Evolutionary conservation across 1,140 invertebrate genomes (phyloP).

Genomic region (Drosophila bocqueti): DNA sequence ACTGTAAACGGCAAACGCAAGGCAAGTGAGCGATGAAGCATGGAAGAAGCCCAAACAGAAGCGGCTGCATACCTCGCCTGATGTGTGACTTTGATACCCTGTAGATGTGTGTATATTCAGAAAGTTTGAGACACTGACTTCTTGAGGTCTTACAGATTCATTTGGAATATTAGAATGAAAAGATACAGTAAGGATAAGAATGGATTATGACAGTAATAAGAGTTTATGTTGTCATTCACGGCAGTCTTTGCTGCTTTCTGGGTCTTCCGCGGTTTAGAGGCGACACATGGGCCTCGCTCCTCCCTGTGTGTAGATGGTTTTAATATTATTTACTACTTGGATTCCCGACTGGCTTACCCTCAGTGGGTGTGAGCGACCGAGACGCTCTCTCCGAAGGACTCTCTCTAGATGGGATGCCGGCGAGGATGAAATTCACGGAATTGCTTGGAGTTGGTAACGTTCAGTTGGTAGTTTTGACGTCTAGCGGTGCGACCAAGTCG

Average conservation of each 20-base stretch:
- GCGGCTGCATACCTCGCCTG: slow-evolving; percentile 17
- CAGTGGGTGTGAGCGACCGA: neutral
- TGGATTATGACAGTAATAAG: no score
- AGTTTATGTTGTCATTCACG: neutral
- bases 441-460: neutral
- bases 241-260: neutral
- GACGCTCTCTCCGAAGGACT: neutral
- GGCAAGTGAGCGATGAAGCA: slow-evolving; percentile 77
- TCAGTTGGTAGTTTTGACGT: neutral
- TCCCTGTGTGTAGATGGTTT: neutral
- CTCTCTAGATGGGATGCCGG: neutral
- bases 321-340: neutral
- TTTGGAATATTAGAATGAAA: neutral
- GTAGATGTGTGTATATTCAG: neutral
- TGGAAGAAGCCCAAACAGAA: slow-evolving; percentile 53
- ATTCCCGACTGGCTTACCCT: slow-evolving; percentile 4
- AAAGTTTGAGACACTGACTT: neutral
- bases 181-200: neutral
- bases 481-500: slow-evolving; percentile 3
- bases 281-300: slow-evolving; percentile 28
- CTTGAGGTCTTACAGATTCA: neutral
- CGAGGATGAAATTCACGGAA: neutral
- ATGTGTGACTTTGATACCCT: slow-evolving; percentile 56
- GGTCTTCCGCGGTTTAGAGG: slow-evolving; percentile 46
- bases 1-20: slow-evolving; percentile 70